Conservation (phyloP, 2,797 vertebrate genomes). For the Mus minutoides region DNA sequence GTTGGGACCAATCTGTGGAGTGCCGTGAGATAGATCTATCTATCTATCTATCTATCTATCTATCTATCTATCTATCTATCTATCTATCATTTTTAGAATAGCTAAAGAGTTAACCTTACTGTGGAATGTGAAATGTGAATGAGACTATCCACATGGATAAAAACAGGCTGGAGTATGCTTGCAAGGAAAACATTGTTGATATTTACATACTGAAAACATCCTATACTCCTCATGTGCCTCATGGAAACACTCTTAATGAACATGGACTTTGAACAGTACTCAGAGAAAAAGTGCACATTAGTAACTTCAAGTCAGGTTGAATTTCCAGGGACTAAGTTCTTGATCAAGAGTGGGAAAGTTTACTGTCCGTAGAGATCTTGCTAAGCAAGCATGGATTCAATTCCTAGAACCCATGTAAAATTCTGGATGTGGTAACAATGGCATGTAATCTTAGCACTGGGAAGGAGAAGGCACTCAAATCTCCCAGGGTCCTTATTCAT, state of each 20-base stretch:
- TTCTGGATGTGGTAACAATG: background rate
- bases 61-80: background rate
- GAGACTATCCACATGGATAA: background rate
- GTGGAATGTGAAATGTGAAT: background rate
- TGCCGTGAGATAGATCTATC: background rate
- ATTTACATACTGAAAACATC: background rate
- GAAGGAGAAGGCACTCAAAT: background rate
- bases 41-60: background rate
- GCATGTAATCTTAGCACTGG: background rate
- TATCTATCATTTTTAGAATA: background rate
- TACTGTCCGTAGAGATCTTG: background rate
- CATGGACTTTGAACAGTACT: background rate
- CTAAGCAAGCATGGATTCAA: too few species aligned
- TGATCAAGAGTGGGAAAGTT: background rate
- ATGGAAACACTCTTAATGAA: background rate
- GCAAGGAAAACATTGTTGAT: background rate
- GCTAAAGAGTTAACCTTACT: background rate
- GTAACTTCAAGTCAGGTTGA: background rate
- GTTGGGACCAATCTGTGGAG: background rate
- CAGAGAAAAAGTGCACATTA: background rate
- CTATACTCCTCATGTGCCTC: background rate
- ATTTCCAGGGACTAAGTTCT: background rate
- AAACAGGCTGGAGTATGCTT: background rate
- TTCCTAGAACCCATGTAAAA: background rate
- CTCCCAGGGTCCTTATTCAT: background rate